phyloP scores from a whole-genome alignment of 2,888 invertebrate species.

The Drosophila meridiana region DNA sequence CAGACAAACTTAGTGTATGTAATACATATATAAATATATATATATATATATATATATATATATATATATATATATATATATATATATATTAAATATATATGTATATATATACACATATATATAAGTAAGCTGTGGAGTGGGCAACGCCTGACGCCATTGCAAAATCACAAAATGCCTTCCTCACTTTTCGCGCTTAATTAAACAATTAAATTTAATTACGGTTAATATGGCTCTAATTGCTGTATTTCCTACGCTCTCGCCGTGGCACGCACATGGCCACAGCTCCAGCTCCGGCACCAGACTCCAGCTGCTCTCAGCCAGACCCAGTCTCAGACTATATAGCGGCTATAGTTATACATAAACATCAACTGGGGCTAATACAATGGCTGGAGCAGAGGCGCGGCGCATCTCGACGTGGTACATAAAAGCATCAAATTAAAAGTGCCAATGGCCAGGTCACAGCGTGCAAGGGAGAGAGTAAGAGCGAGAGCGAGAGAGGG shows the following conservation, averaged over 20 bases:
- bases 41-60: constrained; percentile 23
- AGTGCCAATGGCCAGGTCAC: constrained; percentile 68
- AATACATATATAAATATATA: constrained; percentile 19
- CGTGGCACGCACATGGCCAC: constrained; percentile 68
- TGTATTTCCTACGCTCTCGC: constrained; percentile 80
- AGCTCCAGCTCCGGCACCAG: constrained; percentile 33
- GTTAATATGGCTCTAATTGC: constrained; percentile 86
- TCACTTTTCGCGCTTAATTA: constrained; percentile 84
- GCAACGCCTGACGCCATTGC: constrained; percentile 57
- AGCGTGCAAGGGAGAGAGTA: constrained; percentile 11
- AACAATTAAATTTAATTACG: constrained; percentile 85
- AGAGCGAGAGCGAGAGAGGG: constrained; percentile 5
- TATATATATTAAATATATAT: constrained; percentile 10
- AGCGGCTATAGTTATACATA: constrained; percentile 19
- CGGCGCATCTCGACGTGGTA: constrained; percentile 47
- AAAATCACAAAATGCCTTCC: constrained; percentile 79
- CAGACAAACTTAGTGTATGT: constrained; percentile 10
- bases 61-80: constrained; percentile 19
- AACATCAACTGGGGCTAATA: constrained; percentile 14
- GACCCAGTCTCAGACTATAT: constrained; percentile 27
- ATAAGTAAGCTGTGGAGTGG: constrained; percentile 13
- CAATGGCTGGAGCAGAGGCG: constrained; percentile 3
- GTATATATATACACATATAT: constrained; percentile 22
- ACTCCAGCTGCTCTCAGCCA: constrained; percentile 33
- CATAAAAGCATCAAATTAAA: constrained; percentile 80